These are phyloP conservation scores for Pissodes strobi DNA, from an alignment of 1,140 invertebrate species.

Conservation along the genomic window DNA sequence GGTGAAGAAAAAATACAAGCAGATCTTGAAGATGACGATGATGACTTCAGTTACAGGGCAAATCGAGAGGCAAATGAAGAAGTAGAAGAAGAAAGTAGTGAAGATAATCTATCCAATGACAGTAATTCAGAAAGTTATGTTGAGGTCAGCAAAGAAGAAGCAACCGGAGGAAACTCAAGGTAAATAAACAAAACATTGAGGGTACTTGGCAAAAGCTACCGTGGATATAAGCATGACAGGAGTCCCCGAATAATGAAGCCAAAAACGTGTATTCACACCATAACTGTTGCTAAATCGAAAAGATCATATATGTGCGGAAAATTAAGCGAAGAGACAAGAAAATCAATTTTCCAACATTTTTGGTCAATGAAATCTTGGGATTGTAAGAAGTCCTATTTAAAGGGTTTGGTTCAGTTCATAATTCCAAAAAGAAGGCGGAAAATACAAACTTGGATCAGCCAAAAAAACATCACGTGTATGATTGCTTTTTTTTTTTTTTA, in stretches of 20 bases:
- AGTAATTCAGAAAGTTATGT: no score
- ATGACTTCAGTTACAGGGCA: not conserved
- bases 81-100: not conserved
- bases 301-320: not conserved
- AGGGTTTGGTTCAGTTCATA: not conserved
- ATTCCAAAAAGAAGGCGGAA: not conserved
- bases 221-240: not conserved
- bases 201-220: not conserved
- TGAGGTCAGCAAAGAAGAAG: no score
- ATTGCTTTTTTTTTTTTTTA: no score
- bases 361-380: no score
- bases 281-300: not conserved
- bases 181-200: not conserved
- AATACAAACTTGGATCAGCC: not conserved
- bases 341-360: not conserved
- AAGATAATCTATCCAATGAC: not conserved
- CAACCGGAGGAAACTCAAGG: not conserved
- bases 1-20: not conserved
- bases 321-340: not conserved
- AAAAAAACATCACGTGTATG: no score
- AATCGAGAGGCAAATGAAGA: no score
- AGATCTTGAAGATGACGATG: not conserved
- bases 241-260: not conserved
- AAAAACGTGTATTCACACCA: not conserved
- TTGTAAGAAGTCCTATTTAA: not conserved